Evolutionary conservation across 2,113 vertebrate species (phyloP), one percentile per base, ranked within the genome.

Genomic region (Arvicanthis niloticus): DNA sequence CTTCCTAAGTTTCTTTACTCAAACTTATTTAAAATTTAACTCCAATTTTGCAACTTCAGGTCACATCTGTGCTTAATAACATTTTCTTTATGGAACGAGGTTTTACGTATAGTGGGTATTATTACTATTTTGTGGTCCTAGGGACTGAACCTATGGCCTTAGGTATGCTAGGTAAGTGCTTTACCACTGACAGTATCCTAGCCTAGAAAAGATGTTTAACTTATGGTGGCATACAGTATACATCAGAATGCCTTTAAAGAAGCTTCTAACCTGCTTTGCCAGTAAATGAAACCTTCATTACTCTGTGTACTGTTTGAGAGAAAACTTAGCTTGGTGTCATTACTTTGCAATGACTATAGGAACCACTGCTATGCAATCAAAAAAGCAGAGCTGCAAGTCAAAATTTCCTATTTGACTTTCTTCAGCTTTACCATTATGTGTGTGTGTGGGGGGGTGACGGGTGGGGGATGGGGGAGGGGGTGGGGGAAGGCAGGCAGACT

Each of bases 391-490:
- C 17, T 91, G 42, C 40, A 95, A 88, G 29, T 75, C 13, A 62
- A 85, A 85, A 93, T 93, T 80, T 88, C 95, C 89, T 60, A 42
- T 75, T 95, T 96, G 76, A 78, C 26, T 93, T 3, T 78, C 92
- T 84, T 95, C 67, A 81, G 29, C 95, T 87, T 94, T 81, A 67
- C 45, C 26, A 90, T 60, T 89, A 77, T 26, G 51, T 62, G 29
- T 21, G 56, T 58, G 16, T 58, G 56, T 58, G 60, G 7, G 22
- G 60, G 3, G 60, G 17, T 21, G 17, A n/a, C n/a, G 21, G 17
- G 60, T 48, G 17, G 72, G 65, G 77, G 76, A 73, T 13, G 81
- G 22, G 22, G 42, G 70, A n/a, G 7, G 7, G 7, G 19, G 16
- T 1, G 7, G 12, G 6, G 67, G 2, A 11, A 13, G 67, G 2